phyloP scores from a whole-genome alignment of 2,797 vertebrate genomes.

The Salmo trutta region DNA sequence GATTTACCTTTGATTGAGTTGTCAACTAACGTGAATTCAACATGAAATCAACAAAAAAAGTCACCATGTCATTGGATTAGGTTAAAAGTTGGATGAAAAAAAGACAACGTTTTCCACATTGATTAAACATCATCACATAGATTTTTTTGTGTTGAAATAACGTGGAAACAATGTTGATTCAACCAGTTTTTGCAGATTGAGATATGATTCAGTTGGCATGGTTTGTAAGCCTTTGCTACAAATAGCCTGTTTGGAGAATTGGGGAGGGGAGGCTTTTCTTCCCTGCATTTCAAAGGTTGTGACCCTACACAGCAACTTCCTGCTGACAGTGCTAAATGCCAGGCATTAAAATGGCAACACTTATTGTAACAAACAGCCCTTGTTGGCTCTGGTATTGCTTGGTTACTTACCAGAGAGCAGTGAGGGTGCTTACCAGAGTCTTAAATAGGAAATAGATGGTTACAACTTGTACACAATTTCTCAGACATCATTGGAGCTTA shows the following conservation, averaged over 20 bases:
- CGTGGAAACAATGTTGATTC: too few relatives aligned
- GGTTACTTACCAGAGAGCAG: neutral
- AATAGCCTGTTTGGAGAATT: slow-evolving; percentile 30
- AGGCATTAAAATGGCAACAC: slow-evolving; percentile 49
- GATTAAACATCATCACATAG: too few relatives aligned
- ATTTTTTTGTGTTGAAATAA: too few relatives aligned
- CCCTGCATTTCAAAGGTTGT: slow-evolving; percentile 49
- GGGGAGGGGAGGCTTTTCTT: slow-evolving; percentile 10
- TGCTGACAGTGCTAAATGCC: slow-evolving; percentile 54
- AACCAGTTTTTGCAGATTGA: too few relatives aligned
- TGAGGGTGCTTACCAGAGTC: neutral
- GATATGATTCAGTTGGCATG: slow-evolving; percentile 37
- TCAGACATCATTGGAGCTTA: neutral
- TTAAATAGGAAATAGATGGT: too few relatives aligned
- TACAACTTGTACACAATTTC: neutral
- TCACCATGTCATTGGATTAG: too few relatives aligned
- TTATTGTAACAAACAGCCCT: slow-evolving; percentile 33
- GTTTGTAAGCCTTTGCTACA: slow-evolving; percentile 39
- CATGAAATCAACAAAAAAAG: too few relatives aligned
- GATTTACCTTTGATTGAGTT: too few relatives aligned
- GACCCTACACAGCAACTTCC: slow-evolving; percentile 48
- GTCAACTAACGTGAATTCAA: too few relatives aligned
- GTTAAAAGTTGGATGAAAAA: too few relatives aligned
- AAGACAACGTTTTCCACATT: too few relatives aligned
- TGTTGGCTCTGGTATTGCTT: slow-evolving; percentile 8